Evolutionary conservation across 2,113 vertebrate genomes (phyloP), one percentile per base, ranked within the genome.

Genomic region (Pipa parva): DNA sequence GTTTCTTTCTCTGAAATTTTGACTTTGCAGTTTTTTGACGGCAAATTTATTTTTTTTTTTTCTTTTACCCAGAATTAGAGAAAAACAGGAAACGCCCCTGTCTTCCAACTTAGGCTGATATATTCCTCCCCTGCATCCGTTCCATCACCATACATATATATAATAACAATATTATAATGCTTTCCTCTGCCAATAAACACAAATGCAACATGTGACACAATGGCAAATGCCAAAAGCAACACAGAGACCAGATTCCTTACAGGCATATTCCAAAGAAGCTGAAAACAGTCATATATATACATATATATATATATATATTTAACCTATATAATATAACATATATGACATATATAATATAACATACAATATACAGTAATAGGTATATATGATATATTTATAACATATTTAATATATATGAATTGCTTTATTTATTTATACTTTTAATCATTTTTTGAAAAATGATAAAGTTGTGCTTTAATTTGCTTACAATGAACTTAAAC

Each of bases 101-200:
- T 63, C 37, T 52, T 63, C 52, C 52, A 63, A 48, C 48, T 22
- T 31, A 25, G 33, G 15, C 52, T 29, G 27, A 50, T 18, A 36
- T 46, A 39, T 29, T 48, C 48, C 31, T n/a, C 50, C 26, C 50
- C 48, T 46, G 31, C 33, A 33, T 50, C 10, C 28, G 51, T 57
- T 65, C 63, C 52, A 46, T 57, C 52, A 57, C 52, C 45, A 24
- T 33, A 10, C 45, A 24, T 33, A 10, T 52, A 57, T 57, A 54
- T 64, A 64, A 64, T 55, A 64, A 64, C 62, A 64, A 48, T 48
- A 54, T 64, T 45, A 64, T 31, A 64, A 55, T 63, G 50, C 26
- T 52, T 12, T 4, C 6, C 33, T 15, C 63, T 65, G 52, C 63
- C 63, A 65, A 36, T 22, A 37, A 65, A 48, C 50, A 65, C 63